Base-by-base conservation (phyloP, 2,113 vertebrate genomes). In the Glaucidium brasilianum region DNA sequence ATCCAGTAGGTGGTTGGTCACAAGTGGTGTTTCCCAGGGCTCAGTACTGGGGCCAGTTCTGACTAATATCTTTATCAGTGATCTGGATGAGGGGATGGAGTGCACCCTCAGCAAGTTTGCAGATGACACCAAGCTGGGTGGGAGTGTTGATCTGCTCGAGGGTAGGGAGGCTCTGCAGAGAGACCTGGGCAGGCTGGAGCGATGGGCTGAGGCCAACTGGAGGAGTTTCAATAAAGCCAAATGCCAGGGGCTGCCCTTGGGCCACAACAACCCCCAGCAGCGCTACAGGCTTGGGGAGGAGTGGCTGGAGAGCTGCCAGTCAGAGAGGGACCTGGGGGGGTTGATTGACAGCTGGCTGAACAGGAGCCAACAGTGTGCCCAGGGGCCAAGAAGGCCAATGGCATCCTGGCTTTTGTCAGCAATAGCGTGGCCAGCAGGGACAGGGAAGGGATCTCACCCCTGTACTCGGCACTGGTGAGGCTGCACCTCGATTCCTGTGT, bases 151-250 rank as follows among this genome's bases (percentile, higher is more conserved):
- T 34, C 49, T n/a, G 8, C 37, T 29, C 13, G 49, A 66, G 23
- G 10, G 32, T 29, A 55, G 77, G 25, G 35, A 29, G 25, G 18
- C 37, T 29, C 30, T 80, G 5, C 30, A 79, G 47, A n/a, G 17
- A 30, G 22, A 52, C 12, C 47, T 53, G 47, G 47, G 27, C 47
- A 66, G 60, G 14, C 23, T 64, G 59, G 47, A 41, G n/a, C 3
- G 1, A 21, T 27, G 60, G 21, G 22, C 35, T 1, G 2, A 41
- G 35, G 37, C 13, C 23, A 43, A 6, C 5, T 6, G 11, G 16
- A 12, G 66, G 25, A 29, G 10, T 4, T 27, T 66, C 37, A 66
- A 43, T 23, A 66, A 53, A 37, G 18, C 22, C 3, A 29, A n/a
- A 8, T 53, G 14, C 14, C 0, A 1, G 34, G 17, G 45, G 32